A percentile compares a stretch with the other conserved stretches of the same genome.
Evolutionary conservation across 1,140 invertebrate genomes (phyloP).

Genomic region (Drosophila erecta): DNA sequence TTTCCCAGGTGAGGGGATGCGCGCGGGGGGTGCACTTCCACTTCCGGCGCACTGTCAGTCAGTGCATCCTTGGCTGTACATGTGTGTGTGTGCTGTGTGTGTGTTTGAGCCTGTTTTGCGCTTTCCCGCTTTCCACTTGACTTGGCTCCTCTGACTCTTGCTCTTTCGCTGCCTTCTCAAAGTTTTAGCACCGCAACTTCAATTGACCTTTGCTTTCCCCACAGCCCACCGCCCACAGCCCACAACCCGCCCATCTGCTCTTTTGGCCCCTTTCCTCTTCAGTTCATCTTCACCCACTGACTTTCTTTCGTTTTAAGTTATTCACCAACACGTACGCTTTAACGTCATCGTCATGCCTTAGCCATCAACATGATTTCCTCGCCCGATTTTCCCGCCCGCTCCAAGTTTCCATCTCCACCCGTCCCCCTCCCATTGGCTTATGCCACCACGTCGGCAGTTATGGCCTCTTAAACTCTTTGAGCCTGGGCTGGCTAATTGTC

Average conservation of each 20-base stretch:
- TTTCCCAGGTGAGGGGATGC: conserved; percentile 19
- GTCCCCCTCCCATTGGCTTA: not conserved
- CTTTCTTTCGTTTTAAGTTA: conserved; percentile 66
- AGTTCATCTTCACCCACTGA: conserved; percentile 53
- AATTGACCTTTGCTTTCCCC: conserved; percentile 76
- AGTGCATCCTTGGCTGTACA: conserved; percentile 27
- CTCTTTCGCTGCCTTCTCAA: conserved; percentile 44
- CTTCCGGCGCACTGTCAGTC: conserved; percentile 50
- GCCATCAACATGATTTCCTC: conserved; percentile 36
- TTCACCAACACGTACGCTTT: conserved; percentile 72
- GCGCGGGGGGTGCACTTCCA: conserved; percentile 42
- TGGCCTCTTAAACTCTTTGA: conserved; percentile 66
- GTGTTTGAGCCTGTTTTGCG: conserved; percentile 65
- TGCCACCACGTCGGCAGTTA: conserved; percentile 30
- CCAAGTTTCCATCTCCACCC: not conserved
- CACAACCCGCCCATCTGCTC: not conserved
- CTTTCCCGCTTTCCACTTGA: conserved; percentile 80
- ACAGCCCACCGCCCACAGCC: conserved; percentile 3
- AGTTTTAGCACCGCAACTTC: conserved; percentile 67
- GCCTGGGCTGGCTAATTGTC: conserved; percentile 68
- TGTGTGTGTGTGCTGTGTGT: conserved; percentile 25
- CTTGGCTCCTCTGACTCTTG: conserved; percentile 65
- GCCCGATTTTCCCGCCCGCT: not conserved
- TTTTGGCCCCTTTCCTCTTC: not conserved
- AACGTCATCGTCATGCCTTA: conserved; percentile 58